These are phyloP conservation scores for Urocitellus parryii DNA, from an alignment of 2,113 vertebrate species.

Conservation along the genomic window DNA sequence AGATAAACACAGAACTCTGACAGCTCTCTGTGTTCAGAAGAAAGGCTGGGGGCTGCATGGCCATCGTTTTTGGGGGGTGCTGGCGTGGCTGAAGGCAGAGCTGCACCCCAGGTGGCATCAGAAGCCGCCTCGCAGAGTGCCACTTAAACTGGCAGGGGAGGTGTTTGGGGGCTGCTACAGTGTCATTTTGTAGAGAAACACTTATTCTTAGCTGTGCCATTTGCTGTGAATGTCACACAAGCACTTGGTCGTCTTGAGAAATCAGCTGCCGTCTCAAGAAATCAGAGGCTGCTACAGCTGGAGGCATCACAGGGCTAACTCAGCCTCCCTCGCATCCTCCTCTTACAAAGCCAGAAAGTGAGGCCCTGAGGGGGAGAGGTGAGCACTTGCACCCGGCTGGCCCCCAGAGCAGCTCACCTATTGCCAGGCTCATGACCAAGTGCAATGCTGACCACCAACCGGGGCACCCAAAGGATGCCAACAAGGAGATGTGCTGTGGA, in stretches of 20 bases:
- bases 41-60: neutral
- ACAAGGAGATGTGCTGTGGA: neutral
- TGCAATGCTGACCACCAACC: neutral
- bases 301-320: neutral
- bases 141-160: neutral
- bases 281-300: neutral
- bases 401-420: neutral
- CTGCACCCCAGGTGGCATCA: accelerated
- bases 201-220: neutral
- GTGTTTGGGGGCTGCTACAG: neutral
- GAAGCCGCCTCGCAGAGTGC: neutral
- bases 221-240: neutral
- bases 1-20: neutral
- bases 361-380: neutral
- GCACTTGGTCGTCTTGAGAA: neutral
- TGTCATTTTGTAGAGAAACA: neutral
- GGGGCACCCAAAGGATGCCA: accelerated
- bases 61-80: accelerated
- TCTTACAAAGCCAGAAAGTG: neutral
- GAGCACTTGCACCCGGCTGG: too few species aligned
- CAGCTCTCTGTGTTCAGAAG: too few species aligned
- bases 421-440: accelerated
- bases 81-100: neutral
- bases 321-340: accelerated
- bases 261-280: neutral